Evolutionary conservation across 2,888 invertebrate genomes (phyloP), one percentile per base, ranked within the genome.

Genomic region (Fragum whitleyi): DNA sequence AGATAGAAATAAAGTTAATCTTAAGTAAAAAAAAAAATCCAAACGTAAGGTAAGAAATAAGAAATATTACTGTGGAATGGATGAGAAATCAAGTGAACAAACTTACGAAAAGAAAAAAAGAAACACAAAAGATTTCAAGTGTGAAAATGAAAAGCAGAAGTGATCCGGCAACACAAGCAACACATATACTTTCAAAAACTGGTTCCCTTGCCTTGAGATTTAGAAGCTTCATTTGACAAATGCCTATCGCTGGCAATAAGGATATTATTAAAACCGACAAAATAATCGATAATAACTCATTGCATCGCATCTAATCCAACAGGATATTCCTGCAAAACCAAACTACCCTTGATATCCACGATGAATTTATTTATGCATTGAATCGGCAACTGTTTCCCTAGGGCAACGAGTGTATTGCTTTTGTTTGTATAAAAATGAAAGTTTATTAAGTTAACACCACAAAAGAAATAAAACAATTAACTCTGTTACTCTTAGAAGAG

Each of bases 341-440:
- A 9, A 6, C 9, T 61, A 16, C 16, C 21, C 28, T 7, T 36
- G 39, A 11, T n/a, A 32, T 14, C 69, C 47, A 7, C 5, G 19
- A 2, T 11, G 26, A 5, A 69, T 69, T 28, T 69, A n/a, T n/a
- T n/a, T n/a, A n/a, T n/a, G n/a, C n/a, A 69, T 28, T 51, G 69
- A 11, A 53, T 51, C 29, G 69, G 69, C n/a, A 69, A 69, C 21
- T 69, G 69, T n/a, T 26, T 69, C 1, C 69, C 69, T 47, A 23
- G 69, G 47, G 16, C 51, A 51, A 53, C 51, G 3, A 69, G 69
- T 51, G 42, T 69, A 47, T 47, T 83, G n/a, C n/a, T n/a, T n/a
- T n/a, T n/a, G n/a, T n/a, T n/a, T n/a, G n/a, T n/a, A n/a, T n/a
- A n/a, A n/a, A n/a, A n/a, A n/a, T n/a, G n/a, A n/a, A n/a, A n/a